Evolutionary conservation across 37 sponge, comb jelly and placozoan species (phyloP).

Genomic region (Mnemiopsis leidyi): DNA sequence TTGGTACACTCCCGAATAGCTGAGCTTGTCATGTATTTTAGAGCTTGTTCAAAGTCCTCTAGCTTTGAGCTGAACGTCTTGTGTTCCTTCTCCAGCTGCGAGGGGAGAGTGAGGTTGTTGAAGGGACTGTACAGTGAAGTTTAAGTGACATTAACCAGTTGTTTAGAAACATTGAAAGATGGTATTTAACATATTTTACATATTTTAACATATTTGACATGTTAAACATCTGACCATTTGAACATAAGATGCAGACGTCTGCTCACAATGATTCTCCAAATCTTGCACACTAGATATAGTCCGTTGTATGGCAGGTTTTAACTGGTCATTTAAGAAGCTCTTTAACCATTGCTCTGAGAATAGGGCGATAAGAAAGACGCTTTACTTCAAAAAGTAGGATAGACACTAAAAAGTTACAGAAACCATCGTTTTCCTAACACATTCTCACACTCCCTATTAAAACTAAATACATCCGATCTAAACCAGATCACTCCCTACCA

Average conservation of each 20-base stretch:
- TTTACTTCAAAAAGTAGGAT: not conserved
- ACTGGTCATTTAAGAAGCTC: not conserved
- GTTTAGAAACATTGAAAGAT: no score
- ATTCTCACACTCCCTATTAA: no score
- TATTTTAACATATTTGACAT: no score
- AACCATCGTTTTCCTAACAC: no score
- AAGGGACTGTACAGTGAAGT: no score
- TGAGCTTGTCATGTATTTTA: not conserved
- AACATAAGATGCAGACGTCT: not conserved
- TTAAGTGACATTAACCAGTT: no score
- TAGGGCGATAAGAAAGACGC: not conserved
- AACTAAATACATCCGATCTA: no score
- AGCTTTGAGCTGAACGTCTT: not conserved
- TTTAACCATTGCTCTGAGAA: constrained; percentile 5
- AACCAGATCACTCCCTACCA: no score
- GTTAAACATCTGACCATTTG: no score
- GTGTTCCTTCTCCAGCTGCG: not conserved
- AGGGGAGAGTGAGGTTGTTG: no score
- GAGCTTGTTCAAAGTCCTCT: not conserved
- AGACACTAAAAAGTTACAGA: no score
- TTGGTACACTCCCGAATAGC: not conserved
- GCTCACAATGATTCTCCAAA: not conserved
- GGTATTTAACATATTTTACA: no score
- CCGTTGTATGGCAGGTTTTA: not conserved
- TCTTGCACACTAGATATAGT: not conserved